These are phyloP conservation scores for Paralichthys olivaceus DNA, from an alignment of 2,113 vertebrate genomes.

Conservation along the genomic window DNA sequence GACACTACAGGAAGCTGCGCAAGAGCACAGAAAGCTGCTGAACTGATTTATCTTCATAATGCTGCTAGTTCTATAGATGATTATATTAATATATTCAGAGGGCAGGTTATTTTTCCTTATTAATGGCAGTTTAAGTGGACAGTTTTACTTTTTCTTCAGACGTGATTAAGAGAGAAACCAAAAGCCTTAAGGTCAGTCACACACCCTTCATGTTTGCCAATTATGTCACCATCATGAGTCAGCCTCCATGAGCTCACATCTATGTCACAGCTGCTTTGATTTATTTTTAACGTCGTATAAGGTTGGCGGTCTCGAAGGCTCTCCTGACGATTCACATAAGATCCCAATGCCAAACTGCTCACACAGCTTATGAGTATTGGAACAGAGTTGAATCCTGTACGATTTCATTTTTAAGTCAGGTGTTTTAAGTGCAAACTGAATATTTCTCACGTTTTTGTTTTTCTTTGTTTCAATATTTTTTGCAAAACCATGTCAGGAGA, in stretches of 20 bases:
- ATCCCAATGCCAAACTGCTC: conserved; percentile 37
- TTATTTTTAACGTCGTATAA: conserved; percentile 69
- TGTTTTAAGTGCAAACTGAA: conserved; percentile 16
- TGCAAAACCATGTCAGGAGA: conserved; percentile 27
- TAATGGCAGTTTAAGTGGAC: conserved; percentile 13
- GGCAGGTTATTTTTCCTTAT: conserved; percentile 50
- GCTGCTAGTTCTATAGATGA: conserved; percentile 72
- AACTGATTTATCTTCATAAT: conserved; percentile 45
- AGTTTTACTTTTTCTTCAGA: conserved; percentile 38
- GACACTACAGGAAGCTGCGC: conserved; percentile 47
- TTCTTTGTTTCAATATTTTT: conserved; percentile 14
- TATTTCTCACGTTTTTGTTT: not conserved
- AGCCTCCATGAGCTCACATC: conserved; percentile 64
- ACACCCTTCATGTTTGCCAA: conserved; percentile 60
- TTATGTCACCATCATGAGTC: conserved; percentile 70
- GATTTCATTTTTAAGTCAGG: conserved; percentile 7
- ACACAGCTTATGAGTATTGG: conserved; percentile 10
- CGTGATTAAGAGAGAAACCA: conserved; percentile 62
- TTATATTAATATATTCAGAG: conserved; percentile 57
- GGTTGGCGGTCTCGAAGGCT: conserved; percentile 44
- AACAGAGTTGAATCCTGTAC: not conserved
- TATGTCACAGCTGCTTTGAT: conserved; percentile 70
- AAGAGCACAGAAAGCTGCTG: conserved; percentile 56
- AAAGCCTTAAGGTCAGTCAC: conserved; percentile 75
- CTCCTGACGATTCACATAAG: conserved; percentile 43